phyloP scores from a whole-genome alignment of 2,113 vertebrate genomes.

The Nyctereutes procyonoides region DNA sequence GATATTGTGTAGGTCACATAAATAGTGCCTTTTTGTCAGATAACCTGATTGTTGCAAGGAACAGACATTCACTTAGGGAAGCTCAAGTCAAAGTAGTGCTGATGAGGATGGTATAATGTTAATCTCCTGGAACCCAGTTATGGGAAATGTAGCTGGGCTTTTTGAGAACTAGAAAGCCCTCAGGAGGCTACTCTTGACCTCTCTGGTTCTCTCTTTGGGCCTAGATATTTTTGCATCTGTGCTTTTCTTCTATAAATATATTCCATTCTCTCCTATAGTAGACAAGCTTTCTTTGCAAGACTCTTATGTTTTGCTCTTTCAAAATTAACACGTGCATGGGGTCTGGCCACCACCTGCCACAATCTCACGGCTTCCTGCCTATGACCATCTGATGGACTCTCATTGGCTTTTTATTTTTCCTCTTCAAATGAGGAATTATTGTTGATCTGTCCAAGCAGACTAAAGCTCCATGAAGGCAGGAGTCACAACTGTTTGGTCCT shows the following conservation, averaged over 20 bases:
- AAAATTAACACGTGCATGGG: background rate
- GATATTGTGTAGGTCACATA: background rate
- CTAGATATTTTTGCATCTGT: background rate
- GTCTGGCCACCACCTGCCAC: background rate
- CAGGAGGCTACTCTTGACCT: background rate
- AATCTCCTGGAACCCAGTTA: background rate
- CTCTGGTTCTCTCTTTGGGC: background rate
- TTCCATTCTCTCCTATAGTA: background rate
- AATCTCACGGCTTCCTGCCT: background rate
- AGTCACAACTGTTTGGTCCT: background rate
- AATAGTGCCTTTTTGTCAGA: conserved; percentile 26
- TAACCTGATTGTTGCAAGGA: conserved; percentile 22
- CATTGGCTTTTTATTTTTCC: background rate
- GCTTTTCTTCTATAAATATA: background rate
- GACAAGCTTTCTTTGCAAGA: background rate
- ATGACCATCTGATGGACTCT: background rate
- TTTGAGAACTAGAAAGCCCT: background rate
- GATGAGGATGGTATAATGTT: background rate
- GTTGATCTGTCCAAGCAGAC: background rate
- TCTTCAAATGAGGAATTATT: background rate
- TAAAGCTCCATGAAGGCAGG: background rate
- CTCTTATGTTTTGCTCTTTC: background rate
- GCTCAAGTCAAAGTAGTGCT: background rate
- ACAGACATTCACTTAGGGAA: conserved; percentile 53
- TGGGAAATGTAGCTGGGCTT: background rate